phyloP scores from a whole-genome alignment of 2,113 vertebrate genomes.

The Hyperoodon ampullatus region DNA sequence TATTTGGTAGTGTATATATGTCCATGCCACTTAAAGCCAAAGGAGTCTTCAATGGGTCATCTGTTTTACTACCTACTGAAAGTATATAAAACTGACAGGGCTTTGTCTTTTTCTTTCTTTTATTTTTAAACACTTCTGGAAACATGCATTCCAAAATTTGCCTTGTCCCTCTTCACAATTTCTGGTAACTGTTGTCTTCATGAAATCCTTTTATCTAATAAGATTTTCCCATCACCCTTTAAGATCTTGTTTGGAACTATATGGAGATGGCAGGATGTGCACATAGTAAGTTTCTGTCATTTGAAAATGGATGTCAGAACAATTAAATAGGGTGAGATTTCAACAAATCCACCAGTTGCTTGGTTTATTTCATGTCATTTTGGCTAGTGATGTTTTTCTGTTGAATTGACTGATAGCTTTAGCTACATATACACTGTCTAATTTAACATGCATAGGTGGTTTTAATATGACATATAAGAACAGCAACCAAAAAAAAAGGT shows the following conservation, averaged over 20 bases:
- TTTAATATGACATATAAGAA: slow-evolving; percentile 31
- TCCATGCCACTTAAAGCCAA: neutral
- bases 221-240: slow-evolving; percentile 16
- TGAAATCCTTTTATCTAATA: slow-evolving; percentile 29
- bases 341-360: slow-evolving; percentile 20
- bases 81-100: neutral
- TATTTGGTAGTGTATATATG: too few relatives aligned
- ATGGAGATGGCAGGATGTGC: neutral
- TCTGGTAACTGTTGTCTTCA: neutral
- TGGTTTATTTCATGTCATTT: slow-evolving; percentile 37
- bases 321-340: slow-evolving; percentile 46
- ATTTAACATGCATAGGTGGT: slow-evolving; percentile 9
- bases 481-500: neutral
- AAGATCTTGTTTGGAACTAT: slow-evolving; percentile 1
- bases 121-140: slow-evolving; percentile 1
- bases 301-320: neutral
- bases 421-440: neutral
- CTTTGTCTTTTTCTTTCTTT: neutral
- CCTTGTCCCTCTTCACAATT: slow-evolving; percentile 36
- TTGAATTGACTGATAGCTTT: slow-evolving; percentile 27
- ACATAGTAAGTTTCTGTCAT: neutral
- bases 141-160: slow-evolving; percentile 19
- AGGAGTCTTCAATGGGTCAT: neutral
- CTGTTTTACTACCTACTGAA: neutral
- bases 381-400: slow-evolving; percentile 12